Percentiles rank a stretch among this genome's conserved stretches.
phyloP scores from a whole-genome alignment of 2,113 vertebrate species.

The Eretmodus cyanostictus region DNA sequence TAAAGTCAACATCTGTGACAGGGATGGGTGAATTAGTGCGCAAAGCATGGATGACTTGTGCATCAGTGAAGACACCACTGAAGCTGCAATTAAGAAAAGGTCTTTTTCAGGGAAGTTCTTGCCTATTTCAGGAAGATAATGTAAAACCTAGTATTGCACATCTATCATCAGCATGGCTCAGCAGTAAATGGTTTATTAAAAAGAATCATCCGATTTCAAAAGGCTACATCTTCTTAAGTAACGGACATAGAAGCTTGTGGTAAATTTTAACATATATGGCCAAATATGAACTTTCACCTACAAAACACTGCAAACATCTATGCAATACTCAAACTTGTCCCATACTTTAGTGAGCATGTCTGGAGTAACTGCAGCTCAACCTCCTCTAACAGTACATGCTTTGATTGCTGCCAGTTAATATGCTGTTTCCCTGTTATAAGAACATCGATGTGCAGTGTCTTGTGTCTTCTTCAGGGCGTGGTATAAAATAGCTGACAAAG shows the following conservation, averaged over 20 bases:
- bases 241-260: not conserved
- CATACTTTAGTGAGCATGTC: not conserved
- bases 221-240: not conserved
- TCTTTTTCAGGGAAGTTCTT: not conserved
- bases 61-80: not conserved
- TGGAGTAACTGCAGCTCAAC: not conserved
- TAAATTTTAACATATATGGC: not conserved
- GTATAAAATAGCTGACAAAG: not conserved
- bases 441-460: not conserved
- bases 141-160: not conserved
- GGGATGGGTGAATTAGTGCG: not conserved
- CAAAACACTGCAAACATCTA: not conserved
- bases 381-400: not conserved
- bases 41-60: not conserved
- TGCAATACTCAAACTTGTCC: not conserved
- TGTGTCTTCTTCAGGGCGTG: not conserved
- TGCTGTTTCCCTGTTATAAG: not conserved
- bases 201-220: not conserved
- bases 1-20: not conserved
- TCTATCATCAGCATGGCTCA: not conserved
- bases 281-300: not conserved
- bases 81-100: not conserved
- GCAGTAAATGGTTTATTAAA: not conserved
- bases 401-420: not conserved
- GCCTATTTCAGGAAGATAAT: not conserved